Evolutionary conservation across 2,888 invertebrate species (phyloP), one percentile per base, ranked within the genome.

Genomic region (Agrochola circellaris): DNA sequence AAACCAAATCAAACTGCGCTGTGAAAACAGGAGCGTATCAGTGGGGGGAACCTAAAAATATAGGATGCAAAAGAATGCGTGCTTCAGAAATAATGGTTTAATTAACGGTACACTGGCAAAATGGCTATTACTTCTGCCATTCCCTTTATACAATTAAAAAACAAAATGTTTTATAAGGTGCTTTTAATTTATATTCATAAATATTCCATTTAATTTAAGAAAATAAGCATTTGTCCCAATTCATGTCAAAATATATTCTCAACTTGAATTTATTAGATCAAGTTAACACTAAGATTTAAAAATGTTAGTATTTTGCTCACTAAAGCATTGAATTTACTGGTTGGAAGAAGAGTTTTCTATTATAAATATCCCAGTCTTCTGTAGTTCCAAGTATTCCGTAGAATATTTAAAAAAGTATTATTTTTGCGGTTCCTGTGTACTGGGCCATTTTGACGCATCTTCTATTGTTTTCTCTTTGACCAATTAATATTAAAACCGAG

Each of bases 1-100:
- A 77, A 81, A 68, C 77, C 66, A 83, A 87, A 87, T 84, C 71
- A 80, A 87, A 87, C 76, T 73, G 84, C 67, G 87, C 82, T 87
- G 81, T 87, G 87, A 87, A 79, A 73, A 60, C 79, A 56, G 75
- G 45, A 58, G 65, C 79, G 54, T 65, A 48, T 61, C 56, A 42
- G 64, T 73, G 58, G 65, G 71, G 51, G 34, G 64, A 60, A 67
- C 34, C n/a, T 62, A 66, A 58, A 58, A 75, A 58, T 20, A 62
- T 42, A 58, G 11, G 38, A 54, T 61, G 1, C 54, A 51, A 45
- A 73, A 9, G 11, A 58, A 64, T 72, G 58, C 69, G 71, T 77
- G 76, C 77, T 78, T 73, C 81, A 86, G 81, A 86, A 86, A 81
- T 83, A 81, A 83, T 82, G 65, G n/a, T 84, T 73, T 69, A n/a